Evolutionary conservation across 2,113 vertebrate genomes (phyloP), one percentile per base, ranked within the genome.

Genomic region (Gasterosteus aculeatus): DNA sequence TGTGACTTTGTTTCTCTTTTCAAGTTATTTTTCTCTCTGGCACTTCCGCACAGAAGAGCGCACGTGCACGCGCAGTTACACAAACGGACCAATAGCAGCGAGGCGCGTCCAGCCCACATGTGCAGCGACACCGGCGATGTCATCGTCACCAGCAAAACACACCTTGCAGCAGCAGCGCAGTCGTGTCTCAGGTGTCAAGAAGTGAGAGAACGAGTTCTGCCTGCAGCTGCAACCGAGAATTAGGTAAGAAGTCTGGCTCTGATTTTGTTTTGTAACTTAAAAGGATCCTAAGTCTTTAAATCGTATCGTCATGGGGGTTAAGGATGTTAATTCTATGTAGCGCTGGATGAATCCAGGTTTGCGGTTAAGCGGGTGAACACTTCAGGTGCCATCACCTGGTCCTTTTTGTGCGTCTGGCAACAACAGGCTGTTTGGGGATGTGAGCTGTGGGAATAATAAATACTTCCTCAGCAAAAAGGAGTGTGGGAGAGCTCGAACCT

Each of bases 211-310:
- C 11, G 19, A 12, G 59, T 69, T 46, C 44, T 71, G 12, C 10
- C 0, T 0, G 14, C 11, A 29, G 46, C 49, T 7, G 54, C 41
- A 63, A 31, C 33, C 42, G 39, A 63, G 5, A 38, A 78, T 38
- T 47, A 33, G 91, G 90, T 92, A 74, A 89, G 88, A 62, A 62
- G 38, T 71, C 58, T 16, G 10, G 35, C 66, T 88, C 73, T 85
- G 41, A 71, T 86, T 88, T 86, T 1, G n/a, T 61, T 46, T 71
- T 7, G 5, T 38, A 38, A 38, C 35, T 38, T 38, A 26, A 26
- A 26, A 26, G 22, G 22, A 26, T 26, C 22, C 22, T 26, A 26
- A 26, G 22, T 26, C 22, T 26, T 26, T 26, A 26, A 26, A 26
- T 26, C 22, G 22, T 26, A 26, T 26, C 22, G 22, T 26, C 22